Conservation (phyloP, 2,888 invertebrate species). For the Alentia gelatinosa region DNA sequence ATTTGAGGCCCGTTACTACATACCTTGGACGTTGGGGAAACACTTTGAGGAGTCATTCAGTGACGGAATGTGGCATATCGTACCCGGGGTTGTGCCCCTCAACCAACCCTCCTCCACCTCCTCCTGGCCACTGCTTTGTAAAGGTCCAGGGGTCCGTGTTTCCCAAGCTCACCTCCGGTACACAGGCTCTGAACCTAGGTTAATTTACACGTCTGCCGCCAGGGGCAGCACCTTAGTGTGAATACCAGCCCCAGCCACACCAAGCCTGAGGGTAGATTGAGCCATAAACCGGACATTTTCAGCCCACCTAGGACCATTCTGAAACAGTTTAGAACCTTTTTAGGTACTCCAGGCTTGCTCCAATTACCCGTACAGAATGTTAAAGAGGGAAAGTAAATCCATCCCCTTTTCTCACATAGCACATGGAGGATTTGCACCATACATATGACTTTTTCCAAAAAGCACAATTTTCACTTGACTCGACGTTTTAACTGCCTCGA, state of each 20-base stretch:
- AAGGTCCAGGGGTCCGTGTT: neutral
- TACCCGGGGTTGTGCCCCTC: neutral
- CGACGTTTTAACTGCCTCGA: too few species aligned
- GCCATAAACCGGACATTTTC: neutral
- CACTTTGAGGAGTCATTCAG: too few species aligned
- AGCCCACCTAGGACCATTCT: neutral
- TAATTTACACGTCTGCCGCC: neutral
- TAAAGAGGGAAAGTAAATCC: too few species aligned
- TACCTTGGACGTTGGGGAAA: too few species aligned
- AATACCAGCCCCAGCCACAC: neutral
- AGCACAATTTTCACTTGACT: too few species aligned
- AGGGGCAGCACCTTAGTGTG: neutral
- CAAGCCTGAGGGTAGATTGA: neutral
- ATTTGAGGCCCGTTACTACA: neutral
- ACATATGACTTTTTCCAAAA: too few species aligned
- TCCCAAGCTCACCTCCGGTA: neutral
- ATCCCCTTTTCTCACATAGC: too few species aligned
- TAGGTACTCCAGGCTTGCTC: neutral
- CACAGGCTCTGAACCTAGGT: neutral
- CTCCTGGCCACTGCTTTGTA: neutral
- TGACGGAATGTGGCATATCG: too few species aligned
- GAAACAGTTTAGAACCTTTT: neutral
- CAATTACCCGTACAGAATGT: too few species aligned
- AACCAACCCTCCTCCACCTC: neutral
- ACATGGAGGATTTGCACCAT: too few species aligned